Percentiles rank a stretch among this genome's conserved stretches.
Conservation (phyloP, 2,797 vertebrate genomes). For the Chelidonichthys spinosus region DNA sequence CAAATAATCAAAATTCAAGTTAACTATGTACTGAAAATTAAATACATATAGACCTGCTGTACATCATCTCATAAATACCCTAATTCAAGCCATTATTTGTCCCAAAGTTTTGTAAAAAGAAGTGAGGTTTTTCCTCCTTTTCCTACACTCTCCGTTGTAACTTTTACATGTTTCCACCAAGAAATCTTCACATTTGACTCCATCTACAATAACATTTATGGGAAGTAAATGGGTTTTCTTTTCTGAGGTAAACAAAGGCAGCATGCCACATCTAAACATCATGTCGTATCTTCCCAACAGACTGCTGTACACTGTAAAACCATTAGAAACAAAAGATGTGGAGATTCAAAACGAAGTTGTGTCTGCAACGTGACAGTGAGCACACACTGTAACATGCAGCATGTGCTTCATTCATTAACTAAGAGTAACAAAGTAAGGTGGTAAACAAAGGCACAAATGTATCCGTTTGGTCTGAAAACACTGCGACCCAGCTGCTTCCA, state of each 20-base stretch:
- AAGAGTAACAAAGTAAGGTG: conserved; percentile 23
- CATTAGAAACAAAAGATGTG: neutral
- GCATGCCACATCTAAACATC: conserved; percentile 61
- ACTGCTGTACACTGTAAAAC: conserved; percentile 27
- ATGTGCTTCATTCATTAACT: conserved; percentile 41
- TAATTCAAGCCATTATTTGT: conserved; percentile 22
- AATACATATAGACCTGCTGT: conserved; percentile 41
- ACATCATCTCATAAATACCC: conserved; percentile 47
- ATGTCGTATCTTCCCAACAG: conserved; percentile 19
- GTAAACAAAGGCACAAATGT: conserved; percentile 78
- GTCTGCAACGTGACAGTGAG: conserved; percentile 28
- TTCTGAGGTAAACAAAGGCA: conserved; percentile 65
- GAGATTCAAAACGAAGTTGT: conserved; percentile 26
- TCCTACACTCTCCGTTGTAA: neutral
- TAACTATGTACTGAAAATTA: conserved; percentile 53
- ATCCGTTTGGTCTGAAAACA: conserved; percentile 56
- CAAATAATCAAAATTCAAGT: conserved; percentile 66
- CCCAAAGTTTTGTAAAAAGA: conserved; percentile 33
- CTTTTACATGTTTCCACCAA: conserved; percentile 3
- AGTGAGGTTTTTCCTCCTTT: neutral
- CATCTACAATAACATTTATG: conserved; percentile 16
- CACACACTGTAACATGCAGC: conserved; percentile 56
- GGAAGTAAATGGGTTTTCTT: conserved; percentile 17
- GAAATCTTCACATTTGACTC: conserved; percentile 35
- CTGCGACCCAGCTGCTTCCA: conserved; percentile 27